A percentile compares a stretch with the other conserved stretches of the same genome.
phyloP scores from a whole-genome alignment of 2,797 vertebrate genomes.

The Apogon hyalosoma region DNA sequence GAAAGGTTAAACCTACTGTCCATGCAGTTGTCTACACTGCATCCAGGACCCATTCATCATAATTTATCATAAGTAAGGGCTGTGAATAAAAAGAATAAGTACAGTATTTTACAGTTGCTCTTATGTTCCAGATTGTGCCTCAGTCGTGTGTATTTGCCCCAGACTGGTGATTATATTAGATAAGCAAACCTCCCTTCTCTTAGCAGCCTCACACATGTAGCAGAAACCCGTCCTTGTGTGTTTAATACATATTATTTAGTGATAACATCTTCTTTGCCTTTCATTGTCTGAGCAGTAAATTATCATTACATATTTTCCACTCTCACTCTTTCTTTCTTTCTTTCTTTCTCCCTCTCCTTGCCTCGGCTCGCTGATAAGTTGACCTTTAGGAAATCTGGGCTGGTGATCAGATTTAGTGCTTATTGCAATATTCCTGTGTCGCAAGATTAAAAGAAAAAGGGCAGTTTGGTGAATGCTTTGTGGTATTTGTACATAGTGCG shows the following conservation, averaged over 20 bases:
- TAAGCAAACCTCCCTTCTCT: not conserved
- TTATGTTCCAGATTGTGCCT: not conserved
- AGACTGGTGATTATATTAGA: conserved; percentile 6
- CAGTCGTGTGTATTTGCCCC: not conserved
- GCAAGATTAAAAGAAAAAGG: conserved; percentile 83
- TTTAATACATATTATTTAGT: conserved; percentile 83
- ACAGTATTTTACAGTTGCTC: not conserved
- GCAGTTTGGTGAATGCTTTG: conserved; percentile 64
- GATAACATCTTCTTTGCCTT: conserved; percentile 91
- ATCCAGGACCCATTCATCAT: too few relatives aligned
- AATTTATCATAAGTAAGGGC: too few relatives aligned
- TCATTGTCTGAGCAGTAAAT: conserved; percentile 89
- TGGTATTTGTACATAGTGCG: conserved; percentile 74
- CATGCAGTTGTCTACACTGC: too few relatives aligned
- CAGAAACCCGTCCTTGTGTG: conserved; percentile 48
- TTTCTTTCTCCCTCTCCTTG: conserved; percentile 62
- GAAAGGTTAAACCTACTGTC: too few relatives aligned
- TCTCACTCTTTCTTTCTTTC: conserved; percentile 7
- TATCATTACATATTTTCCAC: conserved; percentile 68
- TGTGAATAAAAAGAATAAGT: not conserved
- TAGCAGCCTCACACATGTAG: not conserved
- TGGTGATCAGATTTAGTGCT: conserved; percentile 87
- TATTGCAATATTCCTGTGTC: conserved; percentile 87
- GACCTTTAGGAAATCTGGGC: conserved; percentile 91
- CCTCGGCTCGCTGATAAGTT: conserved; percentile 82